Evolutionary conservation across 2,888 invertebrate species (phyloP), one percentile per base, ranked within the genome.

Genomic region (Resseliella maxima): DNA sequence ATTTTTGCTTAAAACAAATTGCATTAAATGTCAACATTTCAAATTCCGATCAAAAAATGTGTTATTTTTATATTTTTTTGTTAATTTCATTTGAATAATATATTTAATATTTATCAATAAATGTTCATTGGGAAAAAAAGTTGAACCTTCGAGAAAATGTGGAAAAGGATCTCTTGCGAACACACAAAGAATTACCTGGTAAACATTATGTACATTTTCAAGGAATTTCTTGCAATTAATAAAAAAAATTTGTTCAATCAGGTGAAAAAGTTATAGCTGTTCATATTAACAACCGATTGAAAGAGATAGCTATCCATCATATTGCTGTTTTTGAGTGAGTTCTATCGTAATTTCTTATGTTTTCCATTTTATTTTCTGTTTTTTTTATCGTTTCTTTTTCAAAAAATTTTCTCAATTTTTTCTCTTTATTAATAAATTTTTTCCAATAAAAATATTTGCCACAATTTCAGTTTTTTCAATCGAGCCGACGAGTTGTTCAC

Each of bases 281-380:
- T 15, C n/a, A 36, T 12, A 86, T 59, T 0, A 59, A 45, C 27
- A 24, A 10, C 24, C 36, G 86, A 59, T n/a, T 86, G 12, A 59
- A 24, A 38, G n/a, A 59, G 5, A 86, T 86, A 2, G 24, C 38
- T 1, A 35, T 36, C 38, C 86, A 86, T 86, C 86, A 86, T 24
- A 24, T 86, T 24, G 86, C 86, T 8, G 59, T 86, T 24, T 86
- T 38, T 38, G 86, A 86, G 86, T 86, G 64, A 50, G 36, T 41
- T 85, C n/a, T 8, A 18, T 12, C 38, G n/a, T n/a, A 85, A 27
- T 64, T 64, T 27, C 27, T 31, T 31, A 64, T 3, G 10, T 27
- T 36, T 83, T 21, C 36, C 12, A 38, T n/a, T n/a, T n/a, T 5
- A 41, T 41, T 41, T 41, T 8, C 41, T 12, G 6, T 41, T 41